Evolutionary conservation across 1,140 invertebrate genomes (phyloP).

Genomic region (Subanguina moxae): DNA sequence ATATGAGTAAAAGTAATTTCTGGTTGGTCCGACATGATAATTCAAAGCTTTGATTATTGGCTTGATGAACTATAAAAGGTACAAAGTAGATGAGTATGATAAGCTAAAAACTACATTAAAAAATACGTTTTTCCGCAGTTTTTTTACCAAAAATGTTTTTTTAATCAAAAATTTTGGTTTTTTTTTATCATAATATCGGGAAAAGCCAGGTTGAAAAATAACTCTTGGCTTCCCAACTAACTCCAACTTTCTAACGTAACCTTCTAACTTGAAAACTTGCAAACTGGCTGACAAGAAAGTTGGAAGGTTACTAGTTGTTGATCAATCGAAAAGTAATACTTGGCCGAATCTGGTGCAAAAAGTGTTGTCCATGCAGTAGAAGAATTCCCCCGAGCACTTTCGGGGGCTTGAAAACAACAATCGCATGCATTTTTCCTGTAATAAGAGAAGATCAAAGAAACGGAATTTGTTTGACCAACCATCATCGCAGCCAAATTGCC

Average conservation of each 20-base stretch:
- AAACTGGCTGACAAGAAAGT: background rate
- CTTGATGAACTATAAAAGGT: conserved; percentile 20
- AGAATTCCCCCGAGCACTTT: conserved; percentile 30
- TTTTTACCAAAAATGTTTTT: no score
- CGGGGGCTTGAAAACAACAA: conserved; percentile 23
- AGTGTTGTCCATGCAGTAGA: conserved; percentile 41
- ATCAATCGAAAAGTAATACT: conserved; percentile 14
- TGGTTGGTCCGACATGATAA: conserved; percentile 1
- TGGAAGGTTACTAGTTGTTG: background rate
- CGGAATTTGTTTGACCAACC: background rate
- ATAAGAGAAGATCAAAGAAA: no score
- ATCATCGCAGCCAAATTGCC: conserved; percentile 33
- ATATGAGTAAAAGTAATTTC: background rate
- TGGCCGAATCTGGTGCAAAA: conserved; percentile 33
- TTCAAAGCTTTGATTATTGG: conserved; percentile 16
- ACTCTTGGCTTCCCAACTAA: no score
- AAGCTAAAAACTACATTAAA: no score
- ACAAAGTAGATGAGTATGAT: no score
- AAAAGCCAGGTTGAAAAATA: no score
- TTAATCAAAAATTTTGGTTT: no score
- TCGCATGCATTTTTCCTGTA: conserved; percentile 20
- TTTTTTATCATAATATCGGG: no score
- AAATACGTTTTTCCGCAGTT: no score
- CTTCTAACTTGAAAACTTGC: no score
- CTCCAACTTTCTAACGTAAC: no score